Conservation (phyloP, 1,140 invertebrate species). For the Megalopta genalis region DNA sequence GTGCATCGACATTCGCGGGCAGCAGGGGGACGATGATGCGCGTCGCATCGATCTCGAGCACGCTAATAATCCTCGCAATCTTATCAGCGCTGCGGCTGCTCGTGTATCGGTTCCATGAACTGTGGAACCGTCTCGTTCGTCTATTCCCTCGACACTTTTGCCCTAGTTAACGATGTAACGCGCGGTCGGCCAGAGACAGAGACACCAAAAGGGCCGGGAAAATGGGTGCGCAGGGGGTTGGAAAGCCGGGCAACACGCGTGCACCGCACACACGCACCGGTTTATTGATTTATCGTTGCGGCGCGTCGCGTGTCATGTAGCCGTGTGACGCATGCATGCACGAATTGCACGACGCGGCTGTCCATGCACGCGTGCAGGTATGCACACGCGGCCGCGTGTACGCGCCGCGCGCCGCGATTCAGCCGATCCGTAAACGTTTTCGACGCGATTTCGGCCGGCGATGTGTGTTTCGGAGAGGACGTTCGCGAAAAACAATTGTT, state of each 20-base stretch:
- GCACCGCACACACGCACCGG: conserved; percentile 18
- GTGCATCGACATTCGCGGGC: no score
- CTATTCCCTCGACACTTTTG: conserved; percentile 18
- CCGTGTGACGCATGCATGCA: conserved; percentile 23
- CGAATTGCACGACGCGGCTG: background rate
- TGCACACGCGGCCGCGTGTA: no score
- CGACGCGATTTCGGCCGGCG: no score
- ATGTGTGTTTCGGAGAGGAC: no score
- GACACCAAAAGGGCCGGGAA: background rate
- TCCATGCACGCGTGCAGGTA: no score
- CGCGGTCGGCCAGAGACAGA: background rate
- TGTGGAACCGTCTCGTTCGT: conserved; percentile 13
- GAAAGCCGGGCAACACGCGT: conserved; percentile 3
- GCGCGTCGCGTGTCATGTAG: conserved; percentile 46
- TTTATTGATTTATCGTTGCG: conserved; percentile 61
- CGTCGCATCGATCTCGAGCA: no score
- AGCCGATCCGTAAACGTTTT: background rate
- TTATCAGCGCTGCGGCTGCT: conserved; percentile 60
- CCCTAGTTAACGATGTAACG: conserved; percentile 7
- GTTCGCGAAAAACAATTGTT: no score
- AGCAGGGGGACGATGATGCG: no score
- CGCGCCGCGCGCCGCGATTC: no score
- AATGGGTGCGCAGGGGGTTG: background rate
- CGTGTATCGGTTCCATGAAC: conserved; percentile 48
- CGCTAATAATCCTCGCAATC: conserved; percentile 60